Percentiles rank a stretch among this genome's conserved stretches.
phyloP scores from a whole-genome alignment of 1,140 invertebrate species.

The Telenomus remus region DNA sequence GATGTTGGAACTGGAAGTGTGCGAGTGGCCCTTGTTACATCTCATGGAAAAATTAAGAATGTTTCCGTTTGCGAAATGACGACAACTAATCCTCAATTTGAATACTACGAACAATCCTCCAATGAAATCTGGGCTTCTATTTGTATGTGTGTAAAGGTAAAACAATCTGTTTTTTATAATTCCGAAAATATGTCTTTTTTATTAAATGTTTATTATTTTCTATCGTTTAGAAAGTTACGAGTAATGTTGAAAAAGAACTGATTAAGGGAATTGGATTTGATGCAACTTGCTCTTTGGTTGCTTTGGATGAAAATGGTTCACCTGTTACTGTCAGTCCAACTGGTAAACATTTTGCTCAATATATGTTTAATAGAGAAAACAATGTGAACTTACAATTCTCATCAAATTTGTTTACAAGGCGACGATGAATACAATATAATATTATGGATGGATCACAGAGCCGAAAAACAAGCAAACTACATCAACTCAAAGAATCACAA shows the following conservation, averaged over 20 bases:
- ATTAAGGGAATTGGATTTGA: conserved; percentile 95
- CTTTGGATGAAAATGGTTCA: conserved; percentile 81
- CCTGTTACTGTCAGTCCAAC: conserved; percentile 86
- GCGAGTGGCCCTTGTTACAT: conserved; percentile 85
- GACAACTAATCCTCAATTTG: conserved; percentile 85
- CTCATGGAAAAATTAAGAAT: conserved; percentile 81
- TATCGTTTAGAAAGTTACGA: conserved; percentile 77
- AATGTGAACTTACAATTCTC: no score
- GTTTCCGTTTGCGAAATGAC: conserved; percentile 80
- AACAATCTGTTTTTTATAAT: not conserved
- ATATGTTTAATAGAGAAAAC: no score
- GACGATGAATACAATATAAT: conserved; percentile 89
- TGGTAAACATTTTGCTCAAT: conserved; percentile 74
- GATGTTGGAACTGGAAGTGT: conserved; percentile 95
- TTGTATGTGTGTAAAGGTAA: conserved; percentile 81
- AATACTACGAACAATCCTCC: conserved; percentile 95
- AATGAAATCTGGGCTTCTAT: conserved; percentile 91
- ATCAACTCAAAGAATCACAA: conserved; percentile 88
- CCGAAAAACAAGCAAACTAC: conserved; percentile 84
- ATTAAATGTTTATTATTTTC: not conserved
- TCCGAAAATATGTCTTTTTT: not conserved
- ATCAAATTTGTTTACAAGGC: conserved; percentile 66
- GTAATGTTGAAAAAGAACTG: conserved; percentile 75
- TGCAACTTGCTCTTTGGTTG: conserved; percentile 96
- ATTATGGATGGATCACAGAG: conserved; percentile 98